These are phyloP conservation scores for Stylophora pistillata DNA, from an alignment of 64 coral and sea anemone genomes.

Conservation along the genomic window DNA sequence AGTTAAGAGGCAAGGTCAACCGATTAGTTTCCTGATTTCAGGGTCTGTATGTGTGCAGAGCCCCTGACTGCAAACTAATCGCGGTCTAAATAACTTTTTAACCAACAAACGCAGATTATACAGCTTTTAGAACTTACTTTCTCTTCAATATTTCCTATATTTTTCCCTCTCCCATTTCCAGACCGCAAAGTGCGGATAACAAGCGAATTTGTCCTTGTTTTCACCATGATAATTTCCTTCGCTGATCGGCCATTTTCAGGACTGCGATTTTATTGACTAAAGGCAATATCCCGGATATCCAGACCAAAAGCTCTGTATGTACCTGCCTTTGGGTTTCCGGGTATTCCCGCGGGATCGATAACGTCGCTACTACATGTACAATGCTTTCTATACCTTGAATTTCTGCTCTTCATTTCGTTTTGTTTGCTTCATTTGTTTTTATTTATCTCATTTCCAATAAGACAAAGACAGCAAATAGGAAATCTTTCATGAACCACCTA, in stretches of 20 bases:
- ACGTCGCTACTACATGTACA: background rate
- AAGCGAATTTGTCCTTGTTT: slow-evolving; percentile 16
- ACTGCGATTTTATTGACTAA: background rate
- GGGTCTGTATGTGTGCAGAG: background rate
- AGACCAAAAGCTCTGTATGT: background rate
- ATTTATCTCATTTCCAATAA: too few species aligned
- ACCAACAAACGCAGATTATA: background rate
- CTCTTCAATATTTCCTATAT: slow-evolving; percentile 35
- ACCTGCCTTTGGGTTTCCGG: background rate
- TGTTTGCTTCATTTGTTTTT: too few species aligned
- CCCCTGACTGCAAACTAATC: background rate
- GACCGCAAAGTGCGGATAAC: slow-evolving; percentile 27
- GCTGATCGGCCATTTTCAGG: slow-evolving; percentile 1
- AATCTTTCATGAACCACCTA: too few species aligned
- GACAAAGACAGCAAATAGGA: too few species aligned
- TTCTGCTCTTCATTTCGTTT: background rate
- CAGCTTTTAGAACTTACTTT: background rate
- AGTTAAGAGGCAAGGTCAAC: background rate
- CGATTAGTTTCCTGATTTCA: background rate
- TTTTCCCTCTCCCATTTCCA: slow-evolving; percentile 40
- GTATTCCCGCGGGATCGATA: background rate
- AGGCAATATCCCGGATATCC: background rate
- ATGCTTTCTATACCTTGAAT: background rate
- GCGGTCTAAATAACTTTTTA: background rate
- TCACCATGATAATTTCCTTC: slow-evolving; percentile 15